Evolutionary conservation across 2,888 invertebrate genomes (phyloP).

Genomic region (Nomada ruficornis): DNA sequence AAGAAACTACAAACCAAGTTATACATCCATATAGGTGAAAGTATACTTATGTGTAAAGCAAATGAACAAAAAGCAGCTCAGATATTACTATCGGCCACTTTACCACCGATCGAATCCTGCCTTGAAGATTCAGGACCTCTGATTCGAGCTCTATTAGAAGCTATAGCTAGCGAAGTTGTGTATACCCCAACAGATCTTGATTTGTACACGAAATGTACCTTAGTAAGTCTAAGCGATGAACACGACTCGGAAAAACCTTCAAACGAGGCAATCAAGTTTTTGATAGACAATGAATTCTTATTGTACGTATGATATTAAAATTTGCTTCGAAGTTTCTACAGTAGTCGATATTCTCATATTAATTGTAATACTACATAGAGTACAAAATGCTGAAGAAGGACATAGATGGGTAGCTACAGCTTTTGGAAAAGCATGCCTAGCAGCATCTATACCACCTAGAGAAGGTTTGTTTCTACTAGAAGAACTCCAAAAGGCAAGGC

Average conservation of each 20-base stretch:
- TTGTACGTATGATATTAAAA: slow-evolving; percentile 75
- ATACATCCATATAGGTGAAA: slow-evolving; percentile 89
- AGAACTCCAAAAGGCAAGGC: slow-evolving; percentile 95
- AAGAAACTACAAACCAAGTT: neutral
- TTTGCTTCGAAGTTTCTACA: neutral
- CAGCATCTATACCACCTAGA: slow-evolving; percentile 97
- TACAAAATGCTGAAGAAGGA: slow-evolving; percentile 68
- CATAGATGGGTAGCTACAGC: slow-evolving; percentile 90
- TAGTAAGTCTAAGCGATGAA: slow-evolving; percentile 82
- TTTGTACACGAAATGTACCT: slow-evolving; percentile 92
- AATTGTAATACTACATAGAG: slow-evolving; percentile 50
- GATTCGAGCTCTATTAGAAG: slow-evolving; percentile 91
- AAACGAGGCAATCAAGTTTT: slow-evolving; percentile 88
- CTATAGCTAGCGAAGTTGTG: slow-evolving; percentile 95
- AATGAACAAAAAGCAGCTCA: slow-evolving; percentile 90
- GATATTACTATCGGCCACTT: slow-evolving; percentile 88
- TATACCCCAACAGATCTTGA: slow-evolving; percentile 89
- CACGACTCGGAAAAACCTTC: slow-evolving; percentile 82
- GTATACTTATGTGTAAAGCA: slow-evolving; percentile 94
- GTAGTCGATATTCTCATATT: slow-evolving; percentile 10
- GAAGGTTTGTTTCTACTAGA: slow-evolving; percentile 95
- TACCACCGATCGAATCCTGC: slow-evolving; percentile 93
- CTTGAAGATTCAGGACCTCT: slow-evolving; percentile 90
- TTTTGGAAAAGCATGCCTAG: slow-evolving; percentile 95
- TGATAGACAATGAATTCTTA: slow-evolving; percentile 93